A percentile compares a stretch with the other conserved stretches of the same genome.
phyloP scores from a whole-genome alignment of 2,797 vertebrate species.

The Semotilus atromaculatus region DNA sequence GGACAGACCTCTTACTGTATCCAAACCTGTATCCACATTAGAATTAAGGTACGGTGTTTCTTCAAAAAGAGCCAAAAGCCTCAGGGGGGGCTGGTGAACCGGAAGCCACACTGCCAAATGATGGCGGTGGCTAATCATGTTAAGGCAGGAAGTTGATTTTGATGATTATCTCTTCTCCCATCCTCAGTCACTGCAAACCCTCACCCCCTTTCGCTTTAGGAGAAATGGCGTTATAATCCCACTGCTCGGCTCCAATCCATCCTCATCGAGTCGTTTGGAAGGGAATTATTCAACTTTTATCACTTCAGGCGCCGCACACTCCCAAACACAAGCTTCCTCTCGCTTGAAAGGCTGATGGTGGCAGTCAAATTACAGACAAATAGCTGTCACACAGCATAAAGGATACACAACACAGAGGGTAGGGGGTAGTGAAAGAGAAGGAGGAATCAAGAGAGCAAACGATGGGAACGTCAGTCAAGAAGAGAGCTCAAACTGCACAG shows the following conservation, averaged over 20 bases:
- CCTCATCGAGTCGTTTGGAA: conserved; percentile 34
- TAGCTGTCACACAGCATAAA: conserved; percentile 13
- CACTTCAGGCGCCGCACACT: not conserved
- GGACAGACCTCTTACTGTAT: not conserved
- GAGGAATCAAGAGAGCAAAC: conserved; percentile 57
- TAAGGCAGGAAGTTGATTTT: conserved; percentile 70
- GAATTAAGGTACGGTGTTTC: not conserved
- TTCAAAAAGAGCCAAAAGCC: not conserved
- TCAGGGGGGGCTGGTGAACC: conserved; percentile 67
- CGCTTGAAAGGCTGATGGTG: not conserved
- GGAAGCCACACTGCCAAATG: conserved; percentile 71
- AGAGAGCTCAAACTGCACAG: conserved; percentile 68
- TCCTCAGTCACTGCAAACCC: conserved; percentile 37
- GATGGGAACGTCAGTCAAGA: conserved; percentile 75
- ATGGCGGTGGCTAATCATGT: conserved; percentile 76
- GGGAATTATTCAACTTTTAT: conserved; percentile 46
- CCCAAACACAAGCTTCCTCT: conserved; percentile 1
- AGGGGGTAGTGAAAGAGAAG: conserved; percentile 1
- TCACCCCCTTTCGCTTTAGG: conserved; percentile 43
- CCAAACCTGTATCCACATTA: not conserved
- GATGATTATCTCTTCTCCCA: conserved; percentile 49
- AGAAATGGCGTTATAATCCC: conserved; percentile 30
- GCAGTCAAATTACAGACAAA: conserved; percentile 49
- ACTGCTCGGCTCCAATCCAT: conserved; percentile 11
- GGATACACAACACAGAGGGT: conserved; percentile 10